These are phyloP conservation scores for Nothoprocta perdicaria DNA, from an alignment of 2,113 vertebrate species.

Conservation along the genomic window DNA sequence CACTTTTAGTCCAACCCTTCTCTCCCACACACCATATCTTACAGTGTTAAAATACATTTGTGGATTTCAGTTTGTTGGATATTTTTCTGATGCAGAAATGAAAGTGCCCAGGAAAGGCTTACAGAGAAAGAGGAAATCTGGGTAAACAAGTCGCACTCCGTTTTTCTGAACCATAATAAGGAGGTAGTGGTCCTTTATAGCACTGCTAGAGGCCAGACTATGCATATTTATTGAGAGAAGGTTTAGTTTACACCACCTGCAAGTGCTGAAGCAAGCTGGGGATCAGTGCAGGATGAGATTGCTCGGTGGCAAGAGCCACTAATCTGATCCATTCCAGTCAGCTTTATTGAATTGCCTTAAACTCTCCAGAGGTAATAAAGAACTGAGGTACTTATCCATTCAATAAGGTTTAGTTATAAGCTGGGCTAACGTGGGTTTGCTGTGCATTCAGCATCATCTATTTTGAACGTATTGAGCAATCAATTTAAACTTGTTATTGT, in stretches of 20 bases:
- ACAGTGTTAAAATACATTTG: neutral
- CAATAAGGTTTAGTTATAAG: constrained; percentile 53
- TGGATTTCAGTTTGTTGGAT: rapidly evolving
- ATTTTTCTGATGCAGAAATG: neutral
- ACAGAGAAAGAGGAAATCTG: neutral
- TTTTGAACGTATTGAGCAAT: constrained; percentile 76
- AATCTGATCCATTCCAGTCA: neutral
- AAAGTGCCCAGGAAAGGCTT: neutral
- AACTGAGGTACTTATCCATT: constrained; percentile 41
- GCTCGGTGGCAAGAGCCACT: neutral
- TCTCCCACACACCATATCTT: neutral
- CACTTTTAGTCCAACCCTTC: neutral
- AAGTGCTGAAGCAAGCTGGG: neutral
- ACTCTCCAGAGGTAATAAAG: constrained; percentile 39
- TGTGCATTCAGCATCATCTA: constrained; percentile 37
- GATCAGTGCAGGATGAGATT: neutral
- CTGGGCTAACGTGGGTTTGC: neutral
- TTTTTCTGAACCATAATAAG: neutral
- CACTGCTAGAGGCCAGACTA: neutral
- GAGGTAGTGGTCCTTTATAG: neutral
- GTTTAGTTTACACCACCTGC: neutral
- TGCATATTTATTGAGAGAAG: neutral
- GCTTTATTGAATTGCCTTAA: constrained; percentile 47
- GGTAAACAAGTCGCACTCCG: neutral
- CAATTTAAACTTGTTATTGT: constrained; percentile 82